Percentiles rank a stretch among this genome's conserved stretches.
These are phyloP conservation scores for Drosophila birchii DNA, from an alignment of 2,888 invertebrate genomes.

Conservation along the genomic window DNA sequence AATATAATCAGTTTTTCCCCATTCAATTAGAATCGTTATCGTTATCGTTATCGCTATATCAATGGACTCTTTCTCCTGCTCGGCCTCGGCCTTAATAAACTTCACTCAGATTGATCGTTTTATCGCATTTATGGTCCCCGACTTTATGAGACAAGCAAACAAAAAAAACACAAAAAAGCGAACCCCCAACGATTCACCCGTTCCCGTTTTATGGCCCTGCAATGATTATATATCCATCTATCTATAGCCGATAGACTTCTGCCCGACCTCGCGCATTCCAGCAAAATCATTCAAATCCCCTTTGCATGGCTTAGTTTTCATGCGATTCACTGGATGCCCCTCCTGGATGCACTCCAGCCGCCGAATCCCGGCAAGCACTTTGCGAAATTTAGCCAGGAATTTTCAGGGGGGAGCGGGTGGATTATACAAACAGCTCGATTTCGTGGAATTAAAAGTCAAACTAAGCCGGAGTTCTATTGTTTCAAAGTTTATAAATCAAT, in stretches of 20 bases:
- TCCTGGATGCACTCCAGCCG: not conserved
- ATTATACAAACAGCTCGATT: constrained; percentile 11
- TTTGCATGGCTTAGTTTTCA: not conserved
- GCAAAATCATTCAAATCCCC: not conserved
- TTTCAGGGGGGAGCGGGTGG: not conserved
- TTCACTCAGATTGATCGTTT: constrained; percentile 43
- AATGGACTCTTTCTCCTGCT: not conserved
- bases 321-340: not conserved
- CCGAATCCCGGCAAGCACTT: not conserved
- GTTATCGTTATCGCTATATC: not conserved
- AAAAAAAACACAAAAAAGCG: not conserved
- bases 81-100: constrained; percentile 22
- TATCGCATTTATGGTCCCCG: constrained; percentile 28
- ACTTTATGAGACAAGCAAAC: constrained; percentile 15
- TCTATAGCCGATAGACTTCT: not conserved
- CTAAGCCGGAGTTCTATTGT: not conserved
- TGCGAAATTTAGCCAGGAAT: not conserved
- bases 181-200: not conserved
- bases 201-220: constrained; percentile 16
- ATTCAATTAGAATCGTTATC: constrained; percentile 39
- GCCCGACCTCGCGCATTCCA: not conserved
- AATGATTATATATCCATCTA: not conserved
- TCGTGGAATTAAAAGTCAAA: not conserved
- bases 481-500: constrained; percentile 1
- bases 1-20: constrained; percentile 19